A percentile compares a stretch with the other conserved stretches of the same genome.
These are phyloP conservation scores for Numenius phaeopus DNA, from an alignment of 2,797 vertebrate species.

Conservation along the genomic window DNA sequence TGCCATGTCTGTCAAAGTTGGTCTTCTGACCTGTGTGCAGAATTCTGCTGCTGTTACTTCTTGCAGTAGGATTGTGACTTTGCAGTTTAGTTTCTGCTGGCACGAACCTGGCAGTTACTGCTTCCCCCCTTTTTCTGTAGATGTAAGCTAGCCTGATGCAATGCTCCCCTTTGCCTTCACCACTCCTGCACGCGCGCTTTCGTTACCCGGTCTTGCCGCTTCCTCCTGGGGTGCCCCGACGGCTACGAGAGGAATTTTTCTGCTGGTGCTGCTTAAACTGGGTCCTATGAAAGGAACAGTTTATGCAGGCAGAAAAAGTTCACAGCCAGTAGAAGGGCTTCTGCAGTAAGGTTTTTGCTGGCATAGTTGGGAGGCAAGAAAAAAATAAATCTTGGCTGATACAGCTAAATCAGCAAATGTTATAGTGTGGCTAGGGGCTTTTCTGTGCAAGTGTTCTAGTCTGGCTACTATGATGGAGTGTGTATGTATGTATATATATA, in stretches of 20 bases:
- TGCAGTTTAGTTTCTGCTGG: slow-evolving; percentile 7
- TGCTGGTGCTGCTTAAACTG: neutral
- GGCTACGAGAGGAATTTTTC: neutral
- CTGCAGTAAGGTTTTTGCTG: neutral
- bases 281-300: neutral
- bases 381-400: neutral
- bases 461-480: neutral
- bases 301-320: neutral
- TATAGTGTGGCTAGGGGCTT: neutral
- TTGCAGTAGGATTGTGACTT: neutral
- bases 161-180: neutral
- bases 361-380: neutral
- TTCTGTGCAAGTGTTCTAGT: neutral
- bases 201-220: neutral
- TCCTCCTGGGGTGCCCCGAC: neutral
- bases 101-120: neutral
- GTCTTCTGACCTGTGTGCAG: neutral
- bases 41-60: neutral
- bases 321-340: neutral
- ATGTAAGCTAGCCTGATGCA: neutral
- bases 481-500: neutral
- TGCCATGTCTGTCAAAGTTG: neutral
- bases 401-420: neutral
- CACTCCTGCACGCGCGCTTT: neutral
- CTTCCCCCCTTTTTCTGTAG: neutral